Evolutionary conservation across 1,140 invertebrate species (phyloP).

Genomic region (Brachionus rotundiformis): DNA sequence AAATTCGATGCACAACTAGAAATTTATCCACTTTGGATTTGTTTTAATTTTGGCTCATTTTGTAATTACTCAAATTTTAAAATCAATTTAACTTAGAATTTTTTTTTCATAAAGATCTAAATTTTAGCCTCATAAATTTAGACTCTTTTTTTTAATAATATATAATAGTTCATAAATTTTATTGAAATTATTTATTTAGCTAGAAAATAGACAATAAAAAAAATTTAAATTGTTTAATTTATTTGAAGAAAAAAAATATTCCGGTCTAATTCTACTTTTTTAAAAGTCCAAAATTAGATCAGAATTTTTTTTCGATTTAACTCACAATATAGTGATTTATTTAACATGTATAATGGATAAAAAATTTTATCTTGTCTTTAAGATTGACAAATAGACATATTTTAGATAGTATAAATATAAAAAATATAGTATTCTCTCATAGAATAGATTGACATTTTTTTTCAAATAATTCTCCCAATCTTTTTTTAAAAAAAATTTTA

Average conservation of each 20-base stretch:
- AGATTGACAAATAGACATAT: neutral
- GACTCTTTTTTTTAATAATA: neutral
- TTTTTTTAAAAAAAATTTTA: neutral
- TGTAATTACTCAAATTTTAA: neutral
- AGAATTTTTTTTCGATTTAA: neutral
- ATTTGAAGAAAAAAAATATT: no score
- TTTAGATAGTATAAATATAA: neutral
- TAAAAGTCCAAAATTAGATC: neutral
- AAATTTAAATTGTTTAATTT: neutral
- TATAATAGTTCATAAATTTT: conserved; percentile 6
- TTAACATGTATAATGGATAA: neutral
- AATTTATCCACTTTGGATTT: neutral
- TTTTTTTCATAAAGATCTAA: neutral
- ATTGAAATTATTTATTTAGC: conserved; percentile 6
- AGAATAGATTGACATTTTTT: no score
- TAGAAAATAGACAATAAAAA: neutral
- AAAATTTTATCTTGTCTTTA: neutral
- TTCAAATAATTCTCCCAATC: no score
- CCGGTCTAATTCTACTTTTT: neutral
- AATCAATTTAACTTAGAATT: neutral
- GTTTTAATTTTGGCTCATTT: neutral
- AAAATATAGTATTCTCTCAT: no score
- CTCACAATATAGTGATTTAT: neutral
- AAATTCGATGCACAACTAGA: neutral
- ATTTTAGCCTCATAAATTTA: neutral